These are phyloP conservation scores for Dynastes tityus DNA, from an alignment of 2,888 invertebrate genomes.

Conservation along the genomic window DNA sequence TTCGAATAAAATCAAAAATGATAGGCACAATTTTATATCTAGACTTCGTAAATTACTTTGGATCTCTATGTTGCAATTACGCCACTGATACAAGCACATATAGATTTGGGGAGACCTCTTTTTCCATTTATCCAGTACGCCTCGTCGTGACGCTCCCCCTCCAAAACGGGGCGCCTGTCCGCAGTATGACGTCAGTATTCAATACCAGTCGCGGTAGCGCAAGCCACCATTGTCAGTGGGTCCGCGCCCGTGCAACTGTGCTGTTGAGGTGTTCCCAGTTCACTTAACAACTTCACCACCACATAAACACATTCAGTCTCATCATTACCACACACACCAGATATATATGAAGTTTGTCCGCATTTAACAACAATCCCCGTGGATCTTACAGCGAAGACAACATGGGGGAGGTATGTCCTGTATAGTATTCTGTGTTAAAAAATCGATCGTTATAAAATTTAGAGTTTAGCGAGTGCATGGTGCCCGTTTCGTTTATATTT, in stretches of 20 bases:
- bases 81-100: neutral
- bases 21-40: too few species aligned
- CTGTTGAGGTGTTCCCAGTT: conserved; percentile 69
- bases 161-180: conserved; percentile 68
- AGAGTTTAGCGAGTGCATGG: conserved; percentile 47
- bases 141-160: conserved; percentile 64
- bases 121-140: conserved; percentile 51
- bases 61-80: neutral
- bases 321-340: conserved; percentile 62
- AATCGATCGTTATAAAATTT: conserved; percentile 6
- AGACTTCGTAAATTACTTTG: neutral
- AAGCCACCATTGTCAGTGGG: conserved; percentile 73
- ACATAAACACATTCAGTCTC: conserved; percentile 43
- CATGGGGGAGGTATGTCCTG: conserved; percentile 69
- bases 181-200: conserved; percentile 79
- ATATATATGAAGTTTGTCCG: conserved; percentile 51
- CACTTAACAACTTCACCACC: conserved; percentile 17
- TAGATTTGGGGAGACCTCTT: conserved; percentile 35
- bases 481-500: conserved; percentile 33
- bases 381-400: conserved; percentile 54
- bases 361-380: conserved; percentile 50
- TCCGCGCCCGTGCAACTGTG: conserved; percentile 78
- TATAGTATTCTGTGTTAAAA: conserved; percentile 31
- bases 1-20: too few species aligned
- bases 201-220: conserved; percentile 71